A percentile compares a stretch with the other conserved stretches of the same genome.
phyloP scores from a whole-genome alignment of 2,113 vertebrate genomes.

The Opisthocomus hoazin region DNA sequence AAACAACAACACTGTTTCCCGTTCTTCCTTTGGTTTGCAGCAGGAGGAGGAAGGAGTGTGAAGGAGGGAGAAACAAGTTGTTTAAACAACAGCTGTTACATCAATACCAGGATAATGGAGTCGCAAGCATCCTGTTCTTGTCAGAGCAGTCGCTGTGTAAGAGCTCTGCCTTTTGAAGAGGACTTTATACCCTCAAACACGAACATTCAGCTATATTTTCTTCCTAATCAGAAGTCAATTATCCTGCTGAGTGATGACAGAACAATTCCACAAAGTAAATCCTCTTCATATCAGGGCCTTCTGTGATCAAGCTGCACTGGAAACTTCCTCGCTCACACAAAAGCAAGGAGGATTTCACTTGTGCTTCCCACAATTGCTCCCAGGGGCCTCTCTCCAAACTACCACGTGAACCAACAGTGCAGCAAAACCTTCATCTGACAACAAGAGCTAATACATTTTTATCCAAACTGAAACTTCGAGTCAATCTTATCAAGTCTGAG shows the following conservation, averaged over 20 bases:
- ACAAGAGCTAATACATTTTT: not conserved
- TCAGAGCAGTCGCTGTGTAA: not conserved
- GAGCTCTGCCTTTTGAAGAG: slow-evolving; percentile 5
- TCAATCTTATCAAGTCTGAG: not conserved
- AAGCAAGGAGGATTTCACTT: not conserved
- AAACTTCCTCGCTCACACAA: not conserved
- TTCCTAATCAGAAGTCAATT: slow-evolving; percentile 12
- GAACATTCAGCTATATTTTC: not conserved
- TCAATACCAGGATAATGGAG: not conserved
- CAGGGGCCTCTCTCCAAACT: not conserved
- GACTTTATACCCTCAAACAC: not conserved
- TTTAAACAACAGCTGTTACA: slow-evolving; percentile 33
- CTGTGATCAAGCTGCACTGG: not conserved
- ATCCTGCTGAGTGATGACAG: not conserved
- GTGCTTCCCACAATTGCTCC: not conserved
- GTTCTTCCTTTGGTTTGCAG: not conserved
- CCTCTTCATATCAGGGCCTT: not conserved
- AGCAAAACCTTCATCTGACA: not conserved
- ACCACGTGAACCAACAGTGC: not conserved
- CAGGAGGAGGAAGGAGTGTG: not conserved
- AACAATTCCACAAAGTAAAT: slow-evolving; percentile 9
- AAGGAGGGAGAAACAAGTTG: not conserved
- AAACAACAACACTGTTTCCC: not conserved
- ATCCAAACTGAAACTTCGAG: not conserved
- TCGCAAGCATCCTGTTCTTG: not conserved